These are phyloP conservation scores for Plecotus auritus DNA, from an alignment of 2,113 vertebrate species.

Conservation along the genomic window DNA sequence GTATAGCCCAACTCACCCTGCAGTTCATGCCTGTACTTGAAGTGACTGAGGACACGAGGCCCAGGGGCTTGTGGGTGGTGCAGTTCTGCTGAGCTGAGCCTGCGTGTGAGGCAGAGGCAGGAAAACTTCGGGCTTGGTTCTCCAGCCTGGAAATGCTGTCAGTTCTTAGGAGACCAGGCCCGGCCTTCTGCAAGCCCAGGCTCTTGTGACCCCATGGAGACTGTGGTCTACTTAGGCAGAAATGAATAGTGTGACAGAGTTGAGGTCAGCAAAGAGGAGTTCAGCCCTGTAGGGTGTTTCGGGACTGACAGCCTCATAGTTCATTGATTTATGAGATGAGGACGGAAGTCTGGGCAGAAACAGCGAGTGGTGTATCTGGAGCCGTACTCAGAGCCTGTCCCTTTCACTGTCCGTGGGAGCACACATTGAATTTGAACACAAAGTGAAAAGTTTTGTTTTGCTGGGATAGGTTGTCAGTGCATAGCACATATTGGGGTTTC, in stretches of 20 bases:
- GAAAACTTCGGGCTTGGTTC: background rate
- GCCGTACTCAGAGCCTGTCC: background rate
- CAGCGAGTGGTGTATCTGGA: fast-evolving
- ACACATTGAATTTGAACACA: background rate
- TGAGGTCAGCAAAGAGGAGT: background rate
- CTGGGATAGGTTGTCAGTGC: background rate
- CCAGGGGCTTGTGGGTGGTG: background rate
- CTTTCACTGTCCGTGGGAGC: background rate
- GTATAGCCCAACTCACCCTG: background rate
- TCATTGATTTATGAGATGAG: background rate
- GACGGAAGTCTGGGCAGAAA: background rate
- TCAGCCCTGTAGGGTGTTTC: background rate
- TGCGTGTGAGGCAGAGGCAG: background rate
- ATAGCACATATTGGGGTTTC: background rate
- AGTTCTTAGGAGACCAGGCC: background rate
- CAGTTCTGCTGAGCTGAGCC: background rate
- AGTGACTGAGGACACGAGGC: background rate
- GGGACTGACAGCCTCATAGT: no score
- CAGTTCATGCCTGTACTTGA: background rate
- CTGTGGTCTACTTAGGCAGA: background rate
- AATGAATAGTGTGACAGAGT: background rate
- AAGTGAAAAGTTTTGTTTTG: background rate
- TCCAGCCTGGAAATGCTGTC: background rate
- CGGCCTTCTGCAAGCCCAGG: background rate
- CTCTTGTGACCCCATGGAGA: background rate